Conservation (phyloP, 92 coral and sea anemone genomes). For the Actinernus sp. region DNA sequence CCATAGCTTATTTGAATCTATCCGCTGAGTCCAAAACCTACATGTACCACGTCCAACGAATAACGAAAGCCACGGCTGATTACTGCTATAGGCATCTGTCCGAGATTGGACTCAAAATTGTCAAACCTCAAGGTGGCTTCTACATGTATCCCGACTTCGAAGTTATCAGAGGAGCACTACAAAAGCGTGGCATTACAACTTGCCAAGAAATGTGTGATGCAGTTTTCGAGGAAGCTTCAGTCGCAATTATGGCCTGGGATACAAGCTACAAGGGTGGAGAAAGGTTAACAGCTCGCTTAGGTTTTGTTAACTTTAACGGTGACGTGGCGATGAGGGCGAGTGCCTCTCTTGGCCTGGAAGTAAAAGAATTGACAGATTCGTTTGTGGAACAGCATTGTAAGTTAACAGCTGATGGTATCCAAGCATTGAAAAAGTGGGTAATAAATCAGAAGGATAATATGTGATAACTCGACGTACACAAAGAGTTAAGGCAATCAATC, state of each 20-base stretch:
- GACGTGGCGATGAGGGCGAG: constrained; percentile 46
- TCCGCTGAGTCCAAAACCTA: constrained; percentile 42
- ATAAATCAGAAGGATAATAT: constrained; percentile 4
- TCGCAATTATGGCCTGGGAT: constrained; percentile 58
- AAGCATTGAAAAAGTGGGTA: constrained; percentile 50
- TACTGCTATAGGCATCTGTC: constrained; percentile 40
- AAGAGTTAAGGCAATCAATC: too few species aligned
- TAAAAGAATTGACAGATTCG: constrained; percentile 12
- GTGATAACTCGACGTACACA: too few species aligned
- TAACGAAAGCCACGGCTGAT: constrained; percentile 42
- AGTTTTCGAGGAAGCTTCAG: constrained; percentile 40
- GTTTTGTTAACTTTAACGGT: constrained; percentile 66
- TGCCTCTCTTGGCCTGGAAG: constrained; percentile 22
- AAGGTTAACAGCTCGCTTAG: constrained; percentile 53
- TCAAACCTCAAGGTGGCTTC: constrained; percentile 63
- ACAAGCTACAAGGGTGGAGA: constrained; percentile 34
- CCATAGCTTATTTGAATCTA: constrained; percentile 27
- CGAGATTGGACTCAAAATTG: constrained; percentile 49
- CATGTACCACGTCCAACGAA: constrained; percentile 38
- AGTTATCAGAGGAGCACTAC: constrained; percentile 40
- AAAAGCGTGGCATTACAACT: constrained; percentile 46
- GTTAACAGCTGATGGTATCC: constrained; percentile 46
- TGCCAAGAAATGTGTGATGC: constrained; percentile 68
- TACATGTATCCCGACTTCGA: constrained; percentile 73
- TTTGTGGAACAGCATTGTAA: constrained; percentile 51